A percentile compares a stretch with the other conserved stretches of the same genome.
These are phyloP conservation scores for Drosophila colorata DNA, from an alignment of 2,888 invertebrate genomes.

Conservation along the genomic window DNA sequence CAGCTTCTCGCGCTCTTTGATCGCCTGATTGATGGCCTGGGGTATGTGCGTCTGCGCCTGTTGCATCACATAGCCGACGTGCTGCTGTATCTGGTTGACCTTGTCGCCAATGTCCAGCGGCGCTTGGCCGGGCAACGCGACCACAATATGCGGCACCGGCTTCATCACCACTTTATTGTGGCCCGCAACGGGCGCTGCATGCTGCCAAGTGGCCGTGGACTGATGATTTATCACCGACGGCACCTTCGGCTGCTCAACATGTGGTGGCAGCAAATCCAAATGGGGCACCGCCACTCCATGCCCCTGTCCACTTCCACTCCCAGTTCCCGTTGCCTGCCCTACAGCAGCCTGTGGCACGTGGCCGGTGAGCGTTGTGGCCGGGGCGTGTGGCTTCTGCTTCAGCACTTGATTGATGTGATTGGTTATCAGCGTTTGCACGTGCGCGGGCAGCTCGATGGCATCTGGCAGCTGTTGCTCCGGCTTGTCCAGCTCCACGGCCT, in stretches of 20 bases:
- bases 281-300: constrained; percentile 35
- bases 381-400: constrained; percentile 41
- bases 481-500: constrained; percentile 45
- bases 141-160: constrained; percentile 59
- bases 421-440: constrained; percentile 59
- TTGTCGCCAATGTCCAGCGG: constrained; percentile 62
- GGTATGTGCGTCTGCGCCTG: constrained; percentile 71
- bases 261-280: constrained; percentile 63
- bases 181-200: constrained; percentile 30
- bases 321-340: constrained; percentile 29
- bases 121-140: constrained; percentile 45
- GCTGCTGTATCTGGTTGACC: constrained; percentile 60
- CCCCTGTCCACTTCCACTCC: background rate
- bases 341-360: constrained; percentile 61
- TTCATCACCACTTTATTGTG: constrained; percentile 61
- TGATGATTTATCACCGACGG: constrained; percentile 67
- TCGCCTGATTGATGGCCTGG: constrained; percentile 59
- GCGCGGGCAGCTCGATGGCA: constrained; percentile 51
- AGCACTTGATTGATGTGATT: constrained; percentile 72
- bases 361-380: constrained; percentile 50
- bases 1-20: constrained; percentile 47
- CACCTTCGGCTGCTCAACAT: constrained; percentile 49
- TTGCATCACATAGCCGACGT: constrained; percentile 63
- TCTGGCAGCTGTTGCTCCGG: constrained; percentile 55
- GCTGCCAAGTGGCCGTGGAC: constrained; percentile 49